phyloP scores from a whole-genome alignment of 2,888 invertebrate genomes.

The Caenorhabditis parvicauda region DNA sequence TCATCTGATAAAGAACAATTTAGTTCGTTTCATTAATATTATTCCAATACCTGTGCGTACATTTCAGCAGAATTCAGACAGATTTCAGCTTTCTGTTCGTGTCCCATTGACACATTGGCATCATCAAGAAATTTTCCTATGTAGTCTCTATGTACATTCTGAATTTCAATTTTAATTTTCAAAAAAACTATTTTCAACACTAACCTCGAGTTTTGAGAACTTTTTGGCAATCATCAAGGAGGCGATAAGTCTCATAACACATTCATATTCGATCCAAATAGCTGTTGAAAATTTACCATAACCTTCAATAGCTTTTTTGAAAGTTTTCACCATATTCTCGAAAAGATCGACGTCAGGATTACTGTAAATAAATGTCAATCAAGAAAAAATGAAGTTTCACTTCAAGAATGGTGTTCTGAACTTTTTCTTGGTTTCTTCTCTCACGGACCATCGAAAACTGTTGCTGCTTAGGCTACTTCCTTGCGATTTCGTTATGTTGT shows the following conservation, averaged over 20 bases:
- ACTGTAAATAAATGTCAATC: no score
- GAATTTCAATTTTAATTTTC: not conserved
- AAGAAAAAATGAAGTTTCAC: no score
- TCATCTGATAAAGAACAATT: constrained; percentile 62
- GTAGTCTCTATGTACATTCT: constrained; percentile 58
- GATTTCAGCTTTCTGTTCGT: constrained; percentile 52
- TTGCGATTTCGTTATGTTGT: constrained; percentile 23
- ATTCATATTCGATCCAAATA: constrained; percentile 57
- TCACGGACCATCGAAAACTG: constrained; percentile 23
- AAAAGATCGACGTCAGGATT: no score
- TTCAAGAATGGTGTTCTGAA: no score
- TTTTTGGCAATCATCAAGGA: constrained; percentile 40
- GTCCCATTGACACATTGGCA: constrained; percentile 53
- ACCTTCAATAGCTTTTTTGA: constrained; percentile 56
- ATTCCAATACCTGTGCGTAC: constrained; percentile 42
- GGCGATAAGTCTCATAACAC: constrained; percentile 54
- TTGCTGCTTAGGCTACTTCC: constrained; percentile 32
- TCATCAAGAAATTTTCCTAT: constrained; percentile 61
- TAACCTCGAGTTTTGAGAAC: constrained; percentile 53
- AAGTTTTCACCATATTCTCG: constrained; percentile 48
- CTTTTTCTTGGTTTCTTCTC: constrained; percentile 24
- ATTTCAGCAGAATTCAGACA: constrained; percentile 54
- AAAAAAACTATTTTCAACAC: not conserved
- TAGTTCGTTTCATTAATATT: not conserved
- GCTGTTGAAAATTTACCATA: constrained; percentile 58